These are phyloP conservation scores for Pyrrhia umbra DNA, from an alignment of 2,888 invertebrate genomes.

Conservation along the genomic window DNA sequence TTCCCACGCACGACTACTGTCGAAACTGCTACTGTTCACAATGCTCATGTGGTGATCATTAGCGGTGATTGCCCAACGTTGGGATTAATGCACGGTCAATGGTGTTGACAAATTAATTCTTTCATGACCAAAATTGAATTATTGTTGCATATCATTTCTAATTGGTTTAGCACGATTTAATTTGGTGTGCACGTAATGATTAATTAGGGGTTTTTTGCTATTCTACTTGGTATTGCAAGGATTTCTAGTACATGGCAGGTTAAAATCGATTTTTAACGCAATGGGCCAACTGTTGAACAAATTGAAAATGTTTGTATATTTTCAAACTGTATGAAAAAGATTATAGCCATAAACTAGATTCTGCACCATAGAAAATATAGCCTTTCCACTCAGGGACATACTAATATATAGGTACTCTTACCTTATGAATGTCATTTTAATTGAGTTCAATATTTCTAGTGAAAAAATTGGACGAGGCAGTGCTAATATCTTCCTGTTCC, in stretches of 20 bases:
- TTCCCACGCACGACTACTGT: constrained; percentile 22
- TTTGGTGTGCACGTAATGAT: constrained; percentile 2
- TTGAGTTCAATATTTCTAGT: not conserved
- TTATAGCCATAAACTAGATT: too few species aligned
- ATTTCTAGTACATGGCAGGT: not conserved
- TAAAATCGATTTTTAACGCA: constrained; percentile 4
- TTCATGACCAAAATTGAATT: constrained; percentile 40
- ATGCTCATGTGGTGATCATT: constrained; percentile 46
- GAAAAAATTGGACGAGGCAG: not conserved
- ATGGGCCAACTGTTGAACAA: not conserved
- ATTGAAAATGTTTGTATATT: too few species aligned
- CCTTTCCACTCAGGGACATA: too few species aligned
- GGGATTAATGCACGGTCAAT: constrained; percentile 31
- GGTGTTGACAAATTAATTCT: constrained; percentile 57
- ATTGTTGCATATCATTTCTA: constrained; percentile 19
- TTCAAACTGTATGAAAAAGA: too few species aligned
- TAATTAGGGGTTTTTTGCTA: not conserved
- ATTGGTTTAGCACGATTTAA: constrained; percentile 52
- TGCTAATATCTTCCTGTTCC: constrained; percentile 4
- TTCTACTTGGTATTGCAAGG: too few species aligned
- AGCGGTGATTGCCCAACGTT: constrained; percentile 44
- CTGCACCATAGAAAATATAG: too few species aligned
- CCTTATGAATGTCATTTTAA: too few species aligned
- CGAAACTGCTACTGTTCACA: constrained; percentile 51
- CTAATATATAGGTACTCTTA: too few species aligned